These are phyloP conservation scores for Coptotermes formosanus DNA, from an alignment of 1,140 invertebrate species.

Conservation along the genomic window DNA sequence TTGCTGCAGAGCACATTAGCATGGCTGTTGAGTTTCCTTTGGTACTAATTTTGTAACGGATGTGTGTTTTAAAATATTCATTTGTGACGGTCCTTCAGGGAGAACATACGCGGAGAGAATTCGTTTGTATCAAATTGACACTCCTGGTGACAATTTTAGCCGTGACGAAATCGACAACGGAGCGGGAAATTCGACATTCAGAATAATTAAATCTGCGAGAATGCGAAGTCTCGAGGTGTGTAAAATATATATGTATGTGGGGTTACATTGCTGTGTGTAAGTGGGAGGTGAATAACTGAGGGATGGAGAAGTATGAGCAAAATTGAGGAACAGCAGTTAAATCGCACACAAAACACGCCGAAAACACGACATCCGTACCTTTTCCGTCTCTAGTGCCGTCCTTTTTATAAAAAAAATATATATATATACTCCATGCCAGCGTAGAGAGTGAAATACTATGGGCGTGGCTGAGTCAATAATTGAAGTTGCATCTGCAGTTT, in stretches of 20 bases:
- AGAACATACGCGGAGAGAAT: not conserved
- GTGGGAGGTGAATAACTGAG: not conserved
- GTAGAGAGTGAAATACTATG: not conserved
- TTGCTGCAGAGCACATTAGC: too few species aligned
- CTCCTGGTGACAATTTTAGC: not conserved
- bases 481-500: constrained; percentile 1
- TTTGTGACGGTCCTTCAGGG: not conserved
- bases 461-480: not conserved
- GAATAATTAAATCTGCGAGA: constrained; percentile 9
- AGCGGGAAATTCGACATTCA: not conserved
- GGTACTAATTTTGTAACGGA: not conserved
- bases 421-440: not conserved
- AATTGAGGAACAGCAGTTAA: not conserved
- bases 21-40: not conserved
- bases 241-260: not conserved
- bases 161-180: not conserved
- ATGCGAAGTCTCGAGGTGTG: not conserved
- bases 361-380: not conserved
- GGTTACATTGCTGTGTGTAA: not conserved
- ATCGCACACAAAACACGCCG: not conserved
- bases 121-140: not conserved
- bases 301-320: not conserved
- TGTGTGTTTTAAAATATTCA: not conserved
- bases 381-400: not conserved
- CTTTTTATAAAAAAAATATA: not conserved